Evolutionary conservation across 1,140 invertebrate species (phyloP).

Genomic region (Drosophila virilis): DNA sequence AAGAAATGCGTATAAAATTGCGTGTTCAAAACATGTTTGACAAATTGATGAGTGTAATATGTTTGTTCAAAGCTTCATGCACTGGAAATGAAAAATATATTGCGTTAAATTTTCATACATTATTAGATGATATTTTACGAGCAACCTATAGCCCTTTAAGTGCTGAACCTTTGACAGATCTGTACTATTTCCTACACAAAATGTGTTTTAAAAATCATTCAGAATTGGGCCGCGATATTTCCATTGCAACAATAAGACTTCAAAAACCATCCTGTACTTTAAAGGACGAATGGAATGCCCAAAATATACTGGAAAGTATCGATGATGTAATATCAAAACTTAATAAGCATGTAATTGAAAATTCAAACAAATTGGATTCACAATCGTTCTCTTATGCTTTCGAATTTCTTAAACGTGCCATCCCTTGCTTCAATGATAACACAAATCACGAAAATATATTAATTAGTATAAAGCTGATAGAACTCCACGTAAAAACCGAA

Average conservation of each 20-base stretch:
- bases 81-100: constrained; percentile 87
- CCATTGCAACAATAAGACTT: constrained; percentile 88
- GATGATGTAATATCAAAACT: constrained; percentile 45
- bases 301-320: constrained; percentile 86
- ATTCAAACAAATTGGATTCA: constrained; percentile 49
- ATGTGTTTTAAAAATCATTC: constrained; percentile 52
- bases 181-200: constrained; percentile 86
- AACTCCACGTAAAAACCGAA: constrained; percentile 89
- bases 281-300: constrained; percentile 90
- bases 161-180: constrained; percentile 87
- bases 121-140: constrained; percentile 87
- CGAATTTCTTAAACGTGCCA: constrained; percentile 90
- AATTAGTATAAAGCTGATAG: constrained; percentile 89
- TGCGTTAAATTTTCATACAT: constrained; percentile 87
- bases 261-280: constrained; percentile 92
- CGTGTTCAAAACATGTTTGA: constrained; percentile 86
- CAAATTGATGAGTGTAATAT: constrained; percentile 87
- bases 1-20: constrained; percentile 91
- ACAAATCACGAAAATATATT: constrained; percentile 87
- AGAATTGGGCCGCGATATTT: constrained; percentile 83
- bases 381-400: constrained; percentile 94
- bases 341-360: constrained; percentile 32
- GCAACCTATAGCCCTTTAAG: constrained; percentile 89
- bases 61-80: constrained; percentile 87
- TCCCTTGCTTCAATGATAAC: constrained; percentile 84